Evolutionary conservation across 2,888 invertebrate genomes (phyloP).

Genomic region (Mantis religiosa): DNA sequence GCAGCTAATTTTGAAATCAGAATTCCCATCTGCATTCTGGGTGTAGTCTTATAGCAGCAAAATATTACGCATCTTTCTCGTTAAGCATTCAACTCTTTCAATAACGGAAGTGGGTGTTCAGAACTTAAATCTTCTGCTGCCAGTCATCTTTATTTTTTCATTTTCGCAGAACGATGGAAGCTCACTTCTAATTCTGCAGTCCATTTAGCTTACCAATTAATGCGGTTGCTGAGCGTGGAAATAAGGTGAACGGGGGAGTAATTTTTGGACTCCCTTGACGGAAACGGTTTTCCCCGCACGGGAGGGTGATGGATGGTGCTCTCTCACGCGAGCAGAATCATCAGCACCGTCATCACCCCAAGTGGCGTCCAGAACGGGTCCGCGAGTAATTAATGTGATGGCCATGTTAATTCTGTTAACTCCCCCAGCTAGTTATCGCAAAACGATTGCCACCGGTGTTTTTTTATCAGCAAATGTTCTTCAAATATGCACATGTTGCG

Average conservation of each 20-base stretch:
- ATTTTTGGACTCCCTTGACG: background rate
- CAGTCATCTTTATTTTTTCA: background rate
- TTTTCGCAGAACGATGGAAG: background rate
- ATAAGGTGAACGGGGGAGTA: background rate
- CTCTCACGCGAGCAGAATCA: conserved; percentile 13
- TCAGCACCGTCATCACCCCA: background rate
- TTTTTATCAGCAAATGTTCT: background rate
- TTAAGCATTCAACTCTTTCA: background rate
- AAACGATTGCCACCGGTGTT: background rate
- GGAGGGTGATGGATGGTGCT: conserved; percentile 1
- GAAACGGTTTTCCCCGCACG: background rate
- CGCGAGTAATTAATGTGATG: background rate
- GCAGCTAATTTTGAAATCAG: too few species aligned
- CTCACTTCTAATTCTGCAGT: background rate
- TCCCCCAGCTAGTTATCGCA: background rate
- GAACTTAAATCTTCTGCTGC: background rate
- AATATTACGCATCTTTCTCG: too few species aligned
- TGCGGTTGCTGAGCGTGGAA: background rate
- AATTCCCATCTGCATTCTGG: too few species aligned
- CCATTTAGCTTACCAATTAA: background rate
- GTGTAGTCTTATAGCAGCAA: too few species aligned
- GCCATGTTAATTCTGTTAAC: background rate
- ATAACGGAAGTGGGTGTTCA: background rate
- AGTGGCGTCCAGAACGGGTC: background rate
- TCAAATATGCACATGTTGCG: background rate